A percentile compares a stretch with the other conserved stretches of the same genome.
These are phyloP conservation scores for Pherbina coryleti DNA, from an alignment of 2,888 invertebrate genomes.

Conservation along the genomic window DNA sequence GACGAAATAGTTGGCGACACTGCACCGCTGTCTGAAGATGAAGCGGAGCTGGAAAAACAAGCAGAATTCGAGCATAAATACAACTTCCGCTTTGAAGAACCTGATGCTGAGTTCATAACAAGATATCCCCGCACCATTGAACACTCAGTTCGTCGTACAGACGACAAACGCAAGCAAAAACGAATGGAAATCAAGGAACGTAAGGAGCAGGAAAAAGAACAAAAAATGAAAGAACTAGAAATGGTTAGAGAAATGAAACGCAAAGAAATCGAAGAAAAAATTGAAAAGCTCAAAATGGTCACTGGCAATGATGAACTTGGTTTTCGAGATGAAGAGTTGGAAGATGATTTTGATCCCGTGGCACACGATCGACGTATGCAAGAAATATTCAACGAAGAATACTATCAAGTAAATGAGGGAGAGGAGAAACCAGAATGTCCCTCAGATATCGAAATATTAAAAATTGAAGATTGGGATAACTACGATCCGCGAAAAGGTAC, in stretches of 20 bases:
- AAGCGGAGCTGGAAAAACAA: constrained; percentile 82
- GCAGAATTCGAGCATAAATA: constrained; percentile 94
- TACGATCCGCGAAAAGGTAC: constrained; percentile 75
- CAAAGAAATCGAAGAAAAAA: constrained; percentile 90
- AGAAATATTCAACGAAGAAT: constrained; percentile 87
- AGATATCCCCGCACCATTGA: constrained; percentile 92
- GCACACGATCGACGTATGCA: constrained; percentile 90
- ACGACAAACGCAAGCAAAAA: constrained; percentile 83
- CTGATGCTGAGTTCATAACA: constrained; percentile 92
- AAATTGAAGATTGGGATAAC: constrained; percentile 69
- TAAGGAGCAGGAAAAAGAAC: constrained; percentile 82
- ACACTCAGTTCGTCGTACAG: constrained; percentile 83
- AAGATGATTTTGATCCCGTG: constrained; percentile 91
- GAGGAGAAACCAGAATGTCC: constrained; percentile 88
- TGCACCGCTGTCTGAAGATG: constrained; percentile 81
- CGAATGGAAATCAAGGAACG: constrained; percentile 81
- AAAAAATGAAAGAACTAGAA: constrained; percentile 88
- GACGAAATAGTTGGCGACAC: constrained; percentile 77
- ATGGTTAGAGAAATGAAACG: constrained; percentile 87
- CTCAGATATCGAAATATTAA: constrained; percentile 75
- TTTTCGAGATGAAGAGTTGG: constrained; percentile 81
- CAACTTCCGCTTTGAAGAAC: constrained; percentile 97
- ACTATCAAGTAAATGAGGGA: constrained; percentile 80
- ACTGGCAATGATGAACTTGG: constrained; percentile 81
- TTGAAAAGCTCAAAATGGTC: constrained; percentile 86